Evolutionary conservation across 2,113 vertebrate species (phyloP).

Genomic region (Tenrec ecaudatus): DNA sequence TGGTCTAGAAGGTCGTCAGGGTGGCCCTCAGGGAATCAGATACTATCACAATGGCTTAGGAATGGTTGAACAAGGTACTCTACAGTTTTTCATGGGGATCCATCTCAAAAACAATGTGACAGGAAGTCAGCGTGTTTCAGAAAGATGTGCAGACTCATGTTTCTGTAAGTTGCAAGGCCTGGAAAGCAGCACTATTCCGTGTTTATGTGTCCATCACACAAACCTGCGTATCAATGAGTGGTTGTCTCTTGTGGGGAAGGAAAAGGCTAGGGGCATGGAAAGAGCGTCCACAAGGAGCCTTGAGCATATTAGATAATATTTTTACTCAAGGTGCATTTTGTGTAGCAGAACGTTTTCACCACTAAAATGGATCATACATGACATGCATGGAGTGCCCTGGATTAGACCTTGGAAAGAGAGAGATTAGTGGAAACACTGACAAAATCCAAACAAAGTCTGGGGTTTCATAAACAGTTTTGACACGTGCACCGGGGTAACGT

Average conservation of each 20-base stretch:
- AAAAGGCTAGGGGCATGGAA: background rate
- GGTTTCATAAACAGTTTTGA: constrained; percentile 49
- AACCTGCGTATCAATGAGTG: background rate
- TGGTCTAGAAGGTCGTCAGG: background rate
- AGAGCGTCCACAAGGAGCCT: background rate
- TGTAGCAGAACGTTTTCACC: constrained; percentile 10
- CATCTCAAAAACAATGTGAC: constrained; percentile 14
- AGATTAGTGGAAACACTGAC: constrained; percentile 41
- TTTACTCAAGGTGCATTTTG: constrained; percentile 24
- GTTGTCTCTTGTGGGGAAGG: background rate
- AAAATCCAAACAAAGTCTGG: constrained; percentile 48
- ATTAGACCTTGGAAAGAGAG: constrained; percentile 33
- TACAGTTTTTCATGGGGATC: constrained; percentile 6
- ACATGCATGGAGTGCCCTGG: constrained; percentile 30
- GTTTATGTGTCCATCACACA: background rate
- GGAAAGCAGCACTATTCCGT: background rate
- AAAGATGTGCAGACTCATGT: background rate
- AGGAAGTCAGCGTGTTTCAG: constrained; percentile 37
- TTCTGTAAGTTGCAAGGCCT: background rate
- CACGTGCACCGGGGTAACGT: background rate
- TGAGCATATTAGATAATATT: background rate
- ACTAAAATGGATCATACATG: constrained; percentile 10
- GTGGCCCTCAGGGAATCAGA: background rate
- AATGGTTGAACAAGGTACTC: background rate
- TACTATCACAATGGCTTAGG: background rate